Conservation (phyloP, 2,888 invertebrate genomes). For the Zele albiditarsus region DNA sequence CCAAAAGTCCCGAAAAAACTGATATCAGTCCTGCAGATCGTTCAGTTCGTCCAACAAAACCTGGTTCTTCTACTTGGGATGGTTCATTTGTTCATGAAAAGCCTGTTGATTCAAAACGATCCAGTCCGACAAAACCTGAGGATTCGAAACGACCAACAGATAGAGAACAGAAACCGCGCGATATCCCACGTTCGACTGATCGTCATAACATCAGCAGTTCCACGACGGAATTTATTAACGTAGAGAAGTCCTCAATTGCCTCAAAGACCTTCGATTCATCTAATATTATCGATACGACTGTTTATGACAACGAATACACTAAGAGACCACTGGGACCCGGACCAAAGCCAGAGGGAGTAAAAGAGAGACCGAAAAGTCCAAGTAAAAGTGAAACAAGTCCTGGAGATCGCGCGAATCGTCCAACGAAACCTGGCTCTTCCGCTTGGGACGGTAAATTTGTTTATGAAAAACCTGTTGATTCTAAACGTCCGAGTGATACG, state of each 20-base stretch:
- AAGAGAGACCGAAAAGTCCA: slow-evolving; percentile 50
- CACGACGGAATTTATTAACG: slow-evolving; percentile 45
- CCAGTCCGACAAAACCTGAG: slow-evolving; percentile 39
- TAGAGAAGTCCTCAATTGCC: slow-evolving; percentile 47
- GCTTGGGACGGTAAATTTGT: slow-evolving; percentile 64
- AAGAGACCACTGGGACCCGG: slow-evolving; percentile 15
- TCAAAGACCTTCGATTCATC: slow-evolving; percentile 43
- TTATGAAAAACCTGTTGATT: slow-evolving; percentile 55
- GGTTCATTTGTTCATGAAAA: slow-evolving; percentile 63
- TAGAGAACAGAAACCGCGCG: slow-evolving; percentile 40
- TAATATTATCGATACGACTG: background rate
- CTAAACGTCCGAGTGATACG: slow-evolving; percentile 40
- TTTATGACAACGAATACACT: background rate
- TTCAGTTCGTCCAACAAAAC: slow-evolving; percentile 57
- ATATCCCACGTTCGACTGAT: slow-evolving; percentile 44
- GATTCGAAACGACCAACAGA: slow-evolving; percentile 35
- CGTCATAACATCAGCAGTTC: slow-evolving; percentile 40
- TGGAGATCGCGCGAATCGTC: slow-evolving; percentile 39
- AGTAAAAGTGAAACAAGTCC: slow-evolving; percentile 18
- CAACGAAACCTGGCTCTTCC: slow-evolving; percentile 60
- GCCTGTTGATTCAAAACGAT: slow-evolving; percentile 40
- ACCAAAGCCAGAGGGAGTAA: slow-evolving; percentile 25
- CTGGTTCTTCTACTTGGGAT: slow-evolving; percentile 66
- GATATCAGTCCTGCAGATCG: slow-evolving; percentile 56
- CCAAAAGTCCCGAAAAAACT: slow-evolving; percentile 54